Conservation (phyloP, 2,888 invertebrate species). For the Candidula unifasciata region DNA sequence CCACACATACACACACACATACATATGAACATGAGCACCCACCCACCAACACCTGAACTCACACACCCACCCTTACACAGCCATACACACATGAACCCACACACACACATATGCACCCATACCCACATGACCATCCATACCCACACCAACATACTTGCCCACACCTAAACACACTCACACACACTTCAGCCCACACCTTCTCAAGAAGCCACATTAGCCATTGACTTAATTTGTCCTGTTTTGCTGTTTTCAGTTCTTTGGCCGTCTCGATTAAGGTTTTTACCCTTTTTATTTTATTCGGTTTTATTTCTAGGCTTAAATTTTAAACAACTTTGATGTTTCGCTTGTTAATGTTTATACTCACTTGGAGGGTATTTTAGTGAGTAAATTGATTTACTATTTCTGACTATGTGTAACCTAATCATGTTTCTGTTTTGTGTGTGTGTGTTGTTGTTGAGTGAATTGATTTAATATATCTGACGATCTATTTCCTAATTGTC, state of each 20-base stretch:
- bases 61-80: no score
- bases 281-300: constrained; percentile 7
- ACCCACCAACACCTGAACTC: no score
- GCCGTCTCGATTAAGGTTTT: constrained; percentile 37
- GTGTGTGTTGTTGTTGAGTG: no score
- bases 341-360: background rate
- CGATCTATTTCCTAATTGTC: no score
- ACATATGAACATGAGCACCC: no score
- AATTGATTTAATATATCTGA: no score
- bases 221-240: background rate
- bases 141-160: no score
- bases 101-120: no score
- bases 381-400: background rate
- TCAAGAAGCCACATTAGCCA: background rate
- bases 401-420: background rate
- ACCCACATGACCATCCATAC: no score
- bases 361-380: background rate
- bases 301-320: background rate
- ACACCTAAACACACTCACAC: background rate
- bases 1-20: no score
- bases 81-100: no score
- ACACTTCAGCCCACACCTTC: background rate
- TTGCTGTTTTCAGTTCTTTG: constrained; percentile 23
- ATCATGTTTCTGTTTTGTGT: background rate
- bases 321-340: background rate